Evolutionary conservation across 2,797 vertebrate genomes (phyloP), one percentile per base, ranked within the genome.

Genomic region (Lepilemur ruficaudatus): DNA sequence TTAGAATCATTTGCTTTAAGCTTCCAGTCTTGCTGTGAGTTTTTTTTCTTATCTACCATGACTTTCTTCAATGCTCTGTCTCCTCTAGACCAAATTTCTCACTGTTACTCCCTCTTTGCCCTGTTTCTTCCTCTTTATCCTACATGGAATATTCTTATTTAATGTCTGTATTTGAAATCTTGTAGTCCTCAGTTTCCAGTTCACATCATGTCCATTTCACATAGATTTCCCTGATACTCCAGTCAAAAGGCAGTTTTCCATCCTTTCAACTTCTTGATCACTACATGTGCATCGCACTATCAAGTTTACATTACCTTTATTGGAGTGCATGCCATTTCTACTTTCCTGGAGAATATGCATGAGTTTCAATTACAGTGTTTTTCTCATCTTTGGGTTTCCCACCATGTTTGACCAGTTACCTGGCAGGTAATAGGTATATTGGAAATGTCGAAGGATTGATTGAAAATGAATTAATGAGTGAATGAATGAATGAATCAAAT

Each of bases 381-480:
- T 78, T 82, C 28, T 79, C 35, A 76, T 81, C 20, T 84, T 83
- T 89, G 23, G 2, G 10, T 93, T 89, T 79, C 17, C 41, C 4
- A 52, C 2, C 20, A 41, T 79, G 38, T 52, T 89, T 89, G 30
- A n/a, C 50, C 35, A 87, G 57, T 94, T 96, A 48, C 48, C 57
- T 93, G 50, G 12, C 41, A 55, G 10, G 0, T 38, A 61, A 81
- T 38, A 75, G 65, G 14, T 63, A 46, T 9, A 69, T 23, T 38
- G 23, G 10, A 87, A 89, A 80, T 87, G 28, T 38, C 17, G 78
- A 91, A 75, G 50, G 6, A 87, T 35, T 84, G 57, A 89, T 52
- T 83, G 76, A 95, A 79, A 95, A 86, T 57, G 50, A 96, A 55
- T 50, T 43, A 79, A 38, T 78, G 43, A 59, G 43, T 84, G 30